Evolutionary conservation across 2,888 invertebrate genomes (phyloP).

Genomic region (Ornithoptera alexandrae): DNA sequence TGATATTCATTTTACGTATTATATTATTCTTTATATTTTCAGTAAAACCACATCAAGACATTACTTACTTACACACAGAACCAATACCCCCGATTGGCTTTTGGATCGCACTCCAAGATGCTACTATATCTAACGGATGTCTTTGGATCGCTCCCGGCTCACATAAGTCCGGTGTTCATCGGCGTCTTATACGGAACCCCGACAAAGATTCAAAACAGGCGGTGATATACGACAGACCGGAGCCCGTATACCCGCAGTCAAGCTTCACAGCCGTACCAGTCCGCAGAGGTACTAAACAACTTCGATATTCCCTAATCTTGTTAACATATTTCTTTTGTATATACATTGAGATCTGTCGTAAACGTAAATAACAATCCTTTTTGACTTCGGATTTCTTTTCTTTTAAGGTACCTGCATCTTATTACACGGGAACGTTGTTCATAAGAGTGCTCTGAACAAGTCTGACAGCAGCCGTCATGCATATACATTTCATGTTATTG

Average conservation of each 20-base stretch:
- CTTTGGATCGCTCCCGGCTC: conserved; percentile 95
- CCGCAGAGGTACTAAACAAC: conserved; percentile 84
- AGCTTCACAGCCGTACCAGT: conserved; percentile 90
- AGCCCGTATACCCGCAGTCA: conserved; percentile 84
- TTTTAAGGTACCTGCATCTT: conserved; percentile 89
- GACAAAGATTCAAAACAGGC: conserved; percentile 78
- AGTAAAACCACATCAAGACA: conserved; percentile 92
- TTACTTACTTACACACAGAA: conserved; percentile 91
- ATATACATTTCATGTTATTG: conserved; percentile 97
- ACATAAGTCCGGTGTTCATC: conserved; percentile 90
- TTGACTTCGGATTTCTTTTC: not conserved
- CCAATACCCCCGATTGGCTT: conserved; percentile 91
- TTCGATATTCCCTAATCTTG: not conserved
- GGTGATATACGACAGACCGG: conserved; percentile 84
- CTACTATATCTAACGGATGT: conserved; percentile 95
- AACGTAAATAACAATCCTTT: no score
- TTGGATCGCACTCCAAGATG: conserved; percentile 98
- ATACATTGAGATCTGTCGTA: no score
- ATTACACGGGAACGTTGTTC: conserved; percentile 95
- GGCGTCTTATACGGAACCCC: conserved; percentile 85
- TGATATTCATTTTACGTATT: no score
- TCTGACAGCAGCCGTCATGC: conserved; percentile 92
- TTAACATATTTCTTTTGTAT: no score
- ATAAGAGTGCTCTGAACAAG: conserved; percentile 92
- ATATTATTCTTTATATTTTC: conserved; percentile 38